These are phyloP conservation scores for Polydrusus tereticollis DNA, from an alignment of 2,888 invertebrate genomes.

Conservation along the genomic window DNA sequence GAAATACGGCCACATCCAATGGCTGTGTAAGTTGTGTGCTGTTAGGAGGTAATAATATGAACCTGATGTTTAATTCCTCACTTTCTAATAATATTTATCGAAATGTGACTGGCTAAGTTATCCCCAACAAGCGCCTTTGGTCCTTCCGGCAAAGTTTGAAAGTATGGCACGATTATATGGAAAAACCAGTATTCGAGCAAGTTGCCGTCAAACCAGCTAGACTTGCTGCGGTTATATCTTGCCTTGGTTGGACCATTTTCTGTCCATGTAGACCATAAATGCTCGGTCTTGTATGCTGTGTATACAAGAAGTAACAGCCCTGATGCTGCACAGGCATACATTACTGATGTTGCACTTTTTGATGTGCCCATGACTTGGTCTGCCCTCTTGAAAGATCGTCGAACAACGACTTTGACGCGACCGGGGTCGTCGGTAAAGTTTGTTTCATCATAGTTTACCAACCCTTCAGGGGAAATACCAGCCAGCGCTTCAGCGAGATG, in stretches of 20 bases:
- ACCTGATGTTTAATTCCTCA: slow-evolving; percentile 6
- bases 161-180: not conserved
- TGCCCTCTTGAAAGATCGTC: slow-evolving; percentile 52
- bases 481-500: not conserved
- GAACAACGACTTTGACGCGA: slow-evolving; percentile 52
- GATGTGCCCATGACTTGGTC: slow-evolving; percentile 50
- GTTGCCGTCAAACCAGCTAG: not conserved
- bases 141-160: not conserved
- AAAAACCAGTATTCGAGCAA: not conserved
- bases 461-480: slow-evolving; percentile 45
- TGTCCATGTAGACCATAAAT: slow-evolving; percentile 45
- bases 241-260: slow-evolving; percentile 28
- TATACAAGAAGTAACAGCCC: slow-evolving; percentile 30
- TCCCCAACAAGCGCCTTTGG: slow-evolving; percentile 25
- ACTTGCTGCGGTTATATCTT: slow-evolving; percentile 28
- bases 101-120: slow-evolving; percentile 13
- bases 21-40: slow-evolving; percentile 18
- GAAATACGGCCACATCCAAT: slow-evolving; percentile 19
- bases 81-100: not conserved
- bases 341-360: slow-evolving; percentile 44
- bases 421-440: slow-evolving; percentile 61
- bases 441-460: slow-evolving; percentile 62
- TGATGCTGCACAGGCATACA: slow-evolving; percentile 36
- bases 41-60: slow-evolving; percentile 16
- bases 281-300: slow-evolving; percentile 45